A percentile compares a stretch with the other conserved stretches of the same genome.
phyloP scores from a whole-genome alignment of 2,888 invertebrate genomes.

The Galerucella calmariensis region DNA sequence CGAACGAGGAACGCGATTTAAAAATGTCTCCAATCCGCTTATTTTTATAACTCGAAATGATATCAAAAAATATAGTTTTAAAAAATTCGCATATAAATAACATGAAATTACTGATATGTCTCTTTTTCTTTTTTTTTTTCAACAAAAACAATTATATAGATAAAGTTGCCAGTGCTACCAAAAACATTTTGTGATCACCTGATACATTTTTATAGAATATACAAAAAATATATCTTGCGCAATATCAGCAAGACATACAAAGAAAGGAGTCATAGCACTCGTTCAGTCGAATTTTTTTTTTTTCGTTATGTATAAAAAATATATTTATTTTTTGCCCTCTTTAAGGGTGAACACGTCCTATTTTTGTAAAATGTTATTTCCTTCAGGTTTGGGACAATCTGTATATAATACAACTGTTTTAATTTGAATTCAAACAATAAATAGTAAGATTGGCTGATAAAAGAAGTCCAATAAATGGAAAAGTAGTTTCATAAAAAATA shows the following conservation, averaged over 20 bases:
- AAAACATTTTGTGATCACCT: conserved; percentile 55
- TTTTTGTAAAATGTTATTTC: not conserved
- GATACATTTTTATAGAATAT: conserved; percentile 52
- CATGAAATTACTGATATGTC: conserved; percentile 41
- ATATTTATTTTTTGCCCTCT: conserved; percentile 22
- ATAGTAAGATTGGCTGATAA: too few species aligned
- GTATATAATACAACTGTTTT: too few species aligned
- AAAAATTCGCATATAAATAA: conserved; percentile 29
- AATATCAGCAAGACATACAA: conserved; percentile 21
- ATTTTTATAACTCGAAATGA: conserved; percentile 27
- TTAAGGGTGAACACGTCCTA: conserved; percentile 11
- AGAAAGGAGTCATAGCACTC: conserved; percentile 33
- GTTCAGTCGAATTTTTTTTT: conserved; percentile 24
- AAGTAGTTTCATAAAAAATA: too few species aligned
- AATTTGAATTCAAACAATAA: too few species aligned
- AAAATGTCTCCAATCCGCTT: not conserved
- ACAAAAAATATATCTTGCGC: conserved; percentile 48
- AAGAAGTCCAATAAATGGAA: too few species aligned
- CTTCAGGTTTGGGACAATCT: too few species aligned
- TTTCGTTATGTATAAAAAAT: conserved; percentile 5
- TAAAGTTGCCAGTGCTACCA: conserved; percentile 54
- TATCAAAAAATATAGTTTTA: conserved; percentile 17
- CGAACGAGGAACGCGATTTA: too few species aligned
- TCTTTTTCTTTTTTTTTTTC: conserved; percentile 15
- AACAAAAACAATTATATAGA: conserved; percentile 30